Conservation (phyloP, 2,113 vertebrate species). For the Regulus satrapa region DNA sequence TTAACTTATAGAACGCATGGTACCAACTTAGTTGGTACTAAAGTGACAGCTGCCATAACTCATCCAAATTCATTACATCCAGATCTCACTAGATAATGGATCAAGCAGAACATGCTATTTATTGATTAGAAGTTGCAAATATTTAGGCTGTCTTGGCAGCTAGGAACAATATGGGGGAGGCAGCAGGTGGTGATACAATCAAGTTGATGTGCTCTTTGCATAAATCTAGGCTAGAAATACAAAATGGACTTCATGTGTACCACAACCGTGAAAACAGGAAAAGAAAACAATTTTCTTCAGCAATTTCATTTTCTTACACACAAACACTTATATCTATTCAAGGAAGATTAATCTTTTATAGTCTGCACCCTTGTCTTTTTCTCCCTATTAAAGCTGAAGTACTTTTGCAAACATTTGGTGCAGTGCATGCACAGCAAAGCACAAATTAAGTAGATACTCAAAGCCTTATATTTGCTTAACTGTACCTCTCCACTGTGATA, state of each 20-base stretch:
- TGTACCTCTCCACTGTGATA: not conserved
- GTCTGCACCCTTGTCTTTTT: not conserved
- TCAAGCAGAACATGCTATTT: not conserved
- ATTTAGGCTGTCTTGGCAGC: not conserved
- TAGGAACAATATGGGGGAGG: not conserved
- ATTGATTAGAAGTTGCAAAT: not conserved
- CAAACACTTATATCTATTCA: not conserved
- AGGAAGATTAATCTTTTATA: not conserved
- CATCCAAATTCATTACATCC: not conserved
- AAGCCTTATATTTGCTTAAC: not conserved
- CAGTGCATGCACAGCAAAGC: not conserved
- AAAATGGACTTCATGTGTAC: not conserved
- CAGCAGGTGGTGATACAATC: not conserved
- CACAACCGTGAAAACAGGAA: not conserved
- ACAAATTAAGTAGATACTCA: not conserved
- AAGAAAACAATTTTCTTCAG: not conserved
- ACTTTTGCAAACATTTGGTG: not conserved
- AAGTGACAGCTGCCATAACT: not conserved
- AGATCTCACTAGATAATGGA: not conserved
- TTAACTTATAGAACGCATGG: not conserved
- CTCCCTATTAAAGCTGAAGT: not conserved
- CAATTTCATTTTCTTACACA: not conserved
- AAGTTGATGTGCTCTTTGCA: not conserved
- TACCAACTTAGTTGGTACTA: not conserved
- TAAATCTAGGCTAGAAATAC: not conserved